Conservation (phyloP, 2,113 vertebrate species). For the Elephas maximus region DNA sequence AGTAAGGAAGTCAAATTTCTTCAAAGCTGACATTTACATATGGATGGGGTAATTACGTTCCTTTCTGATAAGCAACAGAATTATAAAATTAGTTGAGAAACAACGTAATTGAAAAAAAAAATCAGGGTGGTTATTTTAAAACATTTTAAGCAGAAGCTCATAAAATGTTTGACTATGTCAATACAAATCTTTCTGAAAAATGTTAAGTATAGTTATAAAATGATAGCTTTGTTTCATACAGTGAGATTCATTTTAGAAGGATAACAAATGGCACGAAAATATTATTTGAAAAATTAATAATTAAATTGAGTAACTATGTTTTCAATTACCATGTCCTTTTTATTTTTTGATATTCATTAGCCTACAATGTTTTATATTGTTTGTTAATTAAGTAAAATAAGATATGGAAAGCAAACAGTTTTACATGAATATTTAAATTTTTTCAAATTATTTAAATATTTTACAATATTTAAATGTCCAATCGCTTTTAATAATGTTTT, state of each 20-base stretch:
- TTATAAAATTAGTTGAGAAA: neutral
- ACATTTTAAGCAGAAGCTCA: neutral
- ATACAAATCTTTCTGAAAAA: constrained; percentile 25
- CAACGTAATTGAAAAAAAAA: constrained; percentile 32
- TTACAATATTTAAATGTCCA: constrained; percentile 64
- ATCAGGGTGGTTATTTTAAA: neutral
- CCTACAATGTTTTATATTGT: neutral
- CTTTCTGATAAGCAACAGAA: constrained; percentile 31
- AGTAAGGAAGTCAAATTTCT: neutral
- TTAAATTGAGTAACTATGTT: constrained; percentile 10
- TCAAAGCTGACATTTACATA: constrained; percentile 45
- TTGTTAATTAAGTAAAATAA: constrained; percentile 64
- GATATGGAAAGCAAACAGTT: constrained; percentile 31
- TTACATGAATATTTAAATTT: constrained; percentile 15
- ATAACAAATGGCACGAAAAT: neutral
- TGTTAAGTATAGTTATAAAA: neutral
- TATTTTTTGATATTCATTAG: constrained; percentile 32
- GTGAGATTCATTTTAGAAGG: neutral
- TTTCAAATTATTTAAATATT: neutral
- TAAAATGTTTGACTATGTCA: neutral
- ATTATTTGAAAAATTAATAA: constrained; percentile 24
- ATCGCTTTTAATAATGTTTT: constrained; percentile 67
- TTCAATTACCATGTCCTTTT: neutral
- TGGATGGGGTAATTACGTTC: neutral
- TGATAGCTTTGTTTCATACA: neutral